Evolutionary conservation across 64 coral and sea anemone species (phyloP).

Genomic region (Actinia tenebrosa): DNA sequence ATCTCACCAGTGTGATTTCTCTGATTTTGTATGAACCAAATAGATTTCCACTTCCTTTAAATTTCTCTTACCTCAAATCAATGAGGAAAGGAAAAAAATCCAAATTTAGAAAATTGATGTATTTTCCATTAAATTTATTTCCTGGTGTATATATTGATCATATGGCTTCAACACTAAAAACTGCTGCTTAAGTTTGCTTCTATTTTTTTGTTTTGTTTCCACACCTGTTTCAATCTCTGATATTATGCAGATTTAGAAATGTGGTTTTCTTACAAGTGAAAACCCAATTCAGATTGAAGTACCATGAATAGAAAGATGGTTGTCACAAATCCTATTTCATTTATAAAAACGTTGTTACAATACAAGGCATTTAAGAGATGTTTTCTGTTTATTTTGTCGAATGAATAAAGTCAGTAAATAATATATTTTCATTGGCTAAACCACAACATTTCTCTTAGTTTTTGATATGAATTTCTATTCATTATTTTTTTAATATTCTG

Average conservation of each 20-base stretch:
- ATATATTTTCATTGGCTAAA: not conserved
- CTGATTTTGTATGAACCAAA: not conserved
- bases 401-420: not conserved
- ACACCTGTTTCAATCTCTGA: not conserved
- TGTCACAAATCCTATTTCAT: not conserved
- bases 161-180: not conserved
- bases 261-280: conserved; percentile 5
- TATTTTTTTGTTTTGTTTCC: not conserved
- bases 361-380: not conserved
- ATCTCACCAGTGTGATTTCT: not conserved
- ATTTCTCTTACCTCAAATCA: not conserved
- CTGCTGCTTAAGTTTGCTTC: not conserved
- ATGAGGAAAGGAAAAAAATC: not conserved
- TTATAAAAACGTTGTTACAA: not conserved
- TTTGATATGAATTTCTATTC: not conserved
- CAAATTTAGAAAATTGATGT: not conserved
- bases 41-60: not conserved
- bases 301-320: not conserved
- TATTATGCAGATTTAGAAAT: conserved; percentile 12
- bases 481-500: not conserved
- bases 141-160: not conserved
- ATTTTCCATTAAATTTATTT: not conserved
- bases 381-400: not conserved
- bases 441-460: not conserved
- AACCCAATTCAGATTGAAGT: conserved; percentile 5